phyloP scores from a whole-genome alignment of 2,113 vertebrate species.

The Rattus norvegicus region GRCr8 NC_086032.1:63669001-63669500 shows the following conservation, averaged over 20 bases:
- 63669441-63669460: not conserved
- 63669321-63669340: constrained; percentile 14
- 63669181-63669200: constrained; percentile 42
- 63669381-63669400: constrained; percentile 19
- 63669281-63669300: constrained; percentile 47
- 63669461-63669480: not conserved
- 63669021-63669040: constrained; percentile 54
- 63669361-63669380: constrained; percentile 16
- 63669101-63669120: constrained; percentile 31
- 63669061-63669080: constrained; percentile 3
- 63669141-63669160: constrained; percentile 46
- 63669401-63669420: constrained; percentile 21
- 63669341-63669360: not conserved
- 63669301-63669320: constrained; percentile 27
- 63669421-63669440: not conserved
- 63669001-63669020: not conserved
- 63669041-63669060: constrained; percentile 34
- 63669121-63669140: not conserved
- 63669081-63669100: not conserved
- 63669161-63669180: constrained; percentile 35
- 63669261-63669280: constrained; percentile 47
- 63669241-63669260: constrained; percentile 25
- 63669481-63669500: not conserved
- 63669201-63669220: constrained; percentile 40
- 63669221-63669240: constrained; percentile 50